Evolutionary conservation across 2,888 invertebrate genomes (phyloP).

Genomic region (Anaspis maculata): DNA sequence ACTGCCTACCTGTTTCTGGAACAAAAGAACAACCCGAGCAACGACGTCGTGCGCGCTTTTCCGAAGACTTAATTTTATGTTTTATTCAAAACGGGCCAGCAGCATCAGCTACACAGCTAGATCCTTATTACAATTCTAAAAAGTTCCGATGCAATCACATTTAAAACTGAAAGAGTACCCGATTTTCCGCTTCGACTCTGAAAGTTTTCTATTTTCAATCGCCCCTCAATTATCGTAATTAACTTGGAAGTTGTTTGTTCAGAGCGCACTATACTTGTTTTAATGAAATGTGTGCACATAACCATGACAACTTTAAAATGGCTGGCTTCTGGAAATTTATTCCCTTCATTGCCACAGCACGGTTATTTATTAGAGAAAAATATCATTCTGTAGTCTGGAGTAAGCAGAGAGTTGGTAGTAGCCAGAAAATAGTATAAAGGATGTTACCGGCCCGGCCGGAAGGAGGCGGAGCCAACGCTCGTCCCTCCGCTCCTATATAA

Average conservation of each 20-base stretch:
- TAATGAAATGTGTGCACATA: conserved; percentile 20
- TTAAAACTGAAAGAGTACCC: conserved; percentile 23
- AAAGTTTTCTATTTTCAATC: conserved; percentile 24
- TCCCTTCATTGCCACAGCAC: too few species aligned
- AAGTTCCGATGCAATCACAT: conserved; percentile 29
- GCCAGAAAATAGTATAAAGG: too few species aligned
- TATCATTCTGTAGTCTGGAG: too few species aligned
- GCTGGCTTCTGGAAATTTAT: too few species aligned
- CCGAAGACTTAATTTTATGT: conserved; percentile 37
- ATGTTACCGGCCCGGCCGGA: too few species aligned
- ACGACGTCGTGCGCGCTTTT: too few species aligned
- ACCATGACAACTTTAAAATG: conserved; percentile 21
- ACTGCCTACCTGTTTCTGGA: conserved; percentile 8
- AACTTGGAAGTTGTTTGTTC: conserved; percentile 29
- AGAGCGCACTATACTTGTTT: conserved; percentile 9
- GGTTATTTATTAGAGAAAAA: too few species aligned
- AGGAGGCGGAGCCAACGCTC: too few species aligned
- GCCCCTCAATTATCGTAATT: conserved; percentile 34
- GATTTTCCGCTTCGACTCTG: conserved; percentile 9
- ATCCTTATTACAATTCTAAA: conserved; percentile 26
- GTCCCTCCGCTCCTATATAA: too few species aligned
- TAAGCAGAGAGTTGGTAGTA: too few species aligned
- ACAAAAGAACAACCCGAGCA: conserved; percentile 13
- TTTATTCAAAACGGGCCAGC: conserved; percentile 30
- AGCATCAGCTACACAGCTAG: too few species aligned